A percentile compares a stretch with the other conserved stretches of the same genome.
Evolutionary conservation across 1,140 invertebrate species (phyloP).

Genomic region (Caenorhabditis brenneri): DNA sequence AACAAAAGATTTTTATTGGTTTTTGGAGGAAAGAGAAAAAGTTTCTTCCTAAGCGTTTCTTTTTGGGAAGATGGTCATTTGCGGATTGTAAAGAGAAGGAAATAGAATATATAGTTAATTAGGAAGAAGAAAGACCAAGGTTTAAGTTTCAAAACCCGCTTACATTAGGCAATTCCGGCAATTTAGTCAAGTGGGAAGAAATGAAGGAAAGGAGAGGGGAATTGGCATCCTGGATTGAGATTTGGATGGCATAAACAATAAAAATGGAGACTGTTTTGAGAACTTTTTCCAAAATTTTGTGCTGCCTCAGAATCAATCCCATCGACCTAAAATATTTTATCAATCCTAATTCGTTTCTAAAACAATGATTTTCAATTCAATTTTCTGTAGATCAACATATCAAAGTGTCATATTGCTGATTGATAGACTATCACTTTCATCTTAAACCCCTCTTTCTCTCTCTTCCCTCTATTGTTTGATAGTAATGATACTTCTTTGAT

Average conservation of each 20-base stretch:
- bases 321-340: no score
- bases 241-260: no score
- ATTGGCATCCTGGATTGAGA: no score
- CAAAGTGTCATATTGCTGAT: background rate
- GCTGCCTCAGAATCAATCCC: no score
- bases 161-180: background rate
- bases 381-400: background rate
- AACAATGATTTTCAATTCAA: no score
- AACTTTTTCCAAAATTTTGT: no score
- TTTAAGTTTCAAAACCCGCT: background rate
- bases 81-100: background rate
- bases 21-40: background rate
- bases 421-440: background rate
- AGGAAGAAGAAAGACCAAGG: background rate
- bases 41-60: background rate
- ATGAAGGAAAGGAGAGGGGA: background rate
- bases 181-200: no score
- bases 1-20: background rate
- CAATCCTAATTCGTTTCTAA: no score
- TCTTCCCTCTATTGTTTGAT: background rate
- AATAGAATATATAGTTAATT: background rate
- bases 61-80: background rate
- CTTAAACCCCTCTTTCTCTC: background rate
- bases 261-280: no score
- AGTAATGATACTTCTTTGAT: constrained; percentile 16